phyloP scores from a whole-genome alignment of 2,888 invertebrate species.

The Sialis lutaria region DNA sequence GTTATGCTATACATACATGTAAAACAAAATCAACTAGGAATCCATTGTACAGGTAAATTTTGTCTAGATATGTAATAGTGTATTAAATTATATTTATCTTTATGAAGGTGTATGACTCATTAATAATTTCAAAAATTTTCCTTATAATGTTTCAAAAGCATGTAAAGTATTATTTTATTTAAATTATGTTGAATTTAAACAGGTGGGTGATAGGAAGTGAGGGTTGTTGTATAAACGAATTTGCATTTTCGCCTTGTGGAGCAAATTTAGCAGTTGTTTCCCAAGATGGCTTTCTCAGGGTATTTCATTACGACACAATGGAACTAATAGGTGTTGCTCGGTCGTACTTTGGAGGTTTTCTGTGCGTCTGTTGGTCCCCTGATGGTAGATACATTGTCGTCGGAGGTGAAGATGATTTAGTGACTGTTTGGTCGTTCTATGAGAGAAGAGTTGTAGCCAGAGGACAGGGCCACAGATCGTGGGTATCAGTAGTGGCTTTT shows the following conservation, averaged over 20 bases:
- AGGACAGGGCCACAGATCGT: conserved; percentile 93
- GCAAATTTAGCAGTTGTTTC: conserved; percentile 86
- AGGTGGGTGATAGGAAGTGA: conserved; percentile 72
- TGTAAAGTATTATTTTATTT: no score
- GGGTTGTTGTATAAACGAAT: conserved; percentile 81
- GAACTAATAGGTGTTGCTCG: conserved; percentile 84
- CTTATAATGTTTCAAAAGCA: no score
- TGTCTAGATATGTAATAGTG: no score
- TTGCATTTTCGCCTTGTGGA: conserved; percentile 91
- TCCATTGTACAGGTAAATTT: conserved; percentile 50
- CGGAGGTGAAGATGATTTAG: conserved; percentile 96
- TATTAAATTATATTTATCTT: no score
- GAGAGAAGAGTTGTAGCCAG: conserved; percentile 91
- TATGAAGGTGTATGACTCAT: no score
- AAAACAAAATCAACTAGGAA: conserved; percentile 93
- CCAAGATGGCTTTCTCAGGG: conserved; percentile 85
- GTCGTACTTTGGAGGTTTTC: conserved; percentile 94
- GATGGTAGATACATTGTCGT: conserved; percentile 90
- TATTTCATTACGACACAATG: conserved; percentile 96
- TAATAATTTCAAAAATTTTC: no score
- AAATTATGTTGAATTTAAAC: no score
- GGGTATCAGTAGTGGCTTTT: conserved; percentile 95
- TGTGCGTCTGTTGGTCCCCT: conserved; percentile 97
- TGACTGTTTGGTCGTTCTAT: conserved; percentile 90
- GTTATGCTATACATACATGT: conserved; percentile 86